Evolutionary conservation across 2,797 vertebrate genomes (phyloP), one percentile per base, ranked within the genome.

Genomic region (Phrynocephalus forsythii): DNA sequence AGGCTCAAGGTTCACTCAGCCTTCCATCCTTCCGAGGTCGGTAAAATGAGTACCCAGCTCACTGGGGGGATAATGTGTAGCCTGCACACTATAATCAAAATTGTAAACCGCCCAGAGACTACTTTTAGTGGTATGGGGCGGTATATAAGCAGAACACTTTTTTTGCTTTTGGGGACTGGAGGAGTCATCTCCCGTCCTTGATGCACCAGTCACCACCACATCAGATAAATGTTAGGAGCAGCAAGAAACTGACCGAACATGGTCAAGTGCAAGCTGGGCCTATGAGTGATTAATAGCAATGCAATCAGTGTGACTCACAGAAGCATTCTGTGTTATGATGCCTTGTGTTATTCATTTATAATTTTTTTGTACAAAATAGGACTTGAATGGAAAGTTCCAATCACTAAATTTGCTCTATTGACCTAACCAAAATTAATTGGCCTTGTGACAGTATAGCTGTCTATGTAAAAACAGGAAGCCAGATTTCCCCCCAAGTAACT

Each of bases 391-490:
- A 89, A 96, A 94, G 90, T 94, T 95, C 90, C 90, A 95, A 96
- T 95, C 97, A 97, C 97, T 96, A 97, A 96, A 96, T 94, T 96
- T 96, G 95, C 92, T 94, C 95, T 95, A 88, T 95, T 97, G 96
- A 95, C 95, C 96, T 94, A 94, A 94, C 95, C 96, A 96, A 96
- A 97, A 97, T 96, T 96, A 97, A 96, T 94, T 95, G 93, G 94
- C 95, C 94, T 95, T 91, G 94, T 94, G 96, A 95, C 95, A 96
- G 94, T 95, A 95, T 96, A 95, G 94, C 93, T 96, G 95, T 96
- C 96, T 95, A 89, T 97, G 95, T 95, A 96, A 97, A 97, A 97
- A 97, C 97, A 97, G 97, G 97, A 97, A 97, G 94, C 92, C 94
- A 96, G 95, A 96, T 96, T 97, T 97, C 97, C 97, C 97, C 75